A percentile compares a stretch with the other conserved stretches of the same genome.
Conservation (phyloP, 2,797 vertebrate genomes). For the Pagetopsis macropterus region DNA sequence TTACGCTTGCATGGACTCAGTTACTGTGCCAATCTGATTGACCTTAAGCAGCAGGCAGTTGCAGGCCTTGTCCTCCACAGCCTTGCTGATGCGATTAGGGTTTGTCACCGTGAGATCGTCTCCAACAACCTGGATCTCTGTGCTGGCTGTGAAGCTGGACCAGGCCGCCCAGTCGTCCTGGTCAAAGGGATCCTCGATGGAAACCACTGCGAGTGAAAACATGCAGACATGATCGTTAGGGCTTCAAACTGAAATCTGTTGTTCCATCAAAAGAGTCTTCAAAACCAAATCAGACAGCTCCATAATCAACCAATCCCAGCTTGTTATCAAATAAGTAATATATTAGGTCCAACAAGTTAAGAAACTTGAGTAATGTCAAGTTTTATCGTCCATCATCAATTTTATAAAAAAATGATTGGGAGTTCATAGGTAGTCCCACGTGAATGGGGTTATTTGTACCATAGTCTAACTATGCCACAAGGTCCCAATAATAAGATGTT, state of each 20-base stretch:
- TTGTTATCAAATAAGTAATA: not conserved
- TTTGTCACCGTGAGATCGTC: conserved; percentile 97
- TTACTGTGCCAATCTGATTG: conserved; percentile 96
- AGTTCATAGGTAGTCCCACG: too few species aligned
- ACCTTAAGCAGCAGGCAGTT: conserved; percentile 98
- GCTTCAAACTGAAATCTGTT: not conserved
- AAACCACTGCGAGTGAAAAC: conserved; percentile 85
- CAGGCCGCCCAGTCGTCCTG: conserved; percentile 97
- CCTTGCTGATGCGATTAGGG: conserved; percentile 92
- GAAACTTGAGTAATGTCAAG: not conserved
- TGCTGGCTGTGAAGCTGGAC: conserved; percentile 88
- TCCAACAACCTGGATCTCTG: conserved; percentile 93
- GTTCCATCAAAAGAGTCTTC: not conserved
- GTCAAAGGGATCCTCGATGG: conserved; percentile 97
- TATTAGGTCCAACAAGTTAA: not conserved
- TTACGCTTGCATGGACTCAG: conserved; percentile 93
- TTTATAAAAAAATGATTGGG: too few species aligned
- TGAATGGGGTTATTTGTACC: not conserved
- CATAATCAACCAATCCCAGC: not conserved
- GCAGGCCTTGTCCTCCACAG: conserved; percentile 90
- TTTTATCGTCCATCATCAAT: too few species aligned
- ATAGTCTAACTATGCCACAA: not conserved
- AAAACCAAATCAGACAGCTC: not conserved
- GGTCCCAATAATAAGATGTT: too few species aligned
- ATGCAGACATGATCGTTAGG: not conserved